phyloP scores from a whole-genome alignment of 2,113 vertebrate genomes.

The Clupea harengus region DNA sequence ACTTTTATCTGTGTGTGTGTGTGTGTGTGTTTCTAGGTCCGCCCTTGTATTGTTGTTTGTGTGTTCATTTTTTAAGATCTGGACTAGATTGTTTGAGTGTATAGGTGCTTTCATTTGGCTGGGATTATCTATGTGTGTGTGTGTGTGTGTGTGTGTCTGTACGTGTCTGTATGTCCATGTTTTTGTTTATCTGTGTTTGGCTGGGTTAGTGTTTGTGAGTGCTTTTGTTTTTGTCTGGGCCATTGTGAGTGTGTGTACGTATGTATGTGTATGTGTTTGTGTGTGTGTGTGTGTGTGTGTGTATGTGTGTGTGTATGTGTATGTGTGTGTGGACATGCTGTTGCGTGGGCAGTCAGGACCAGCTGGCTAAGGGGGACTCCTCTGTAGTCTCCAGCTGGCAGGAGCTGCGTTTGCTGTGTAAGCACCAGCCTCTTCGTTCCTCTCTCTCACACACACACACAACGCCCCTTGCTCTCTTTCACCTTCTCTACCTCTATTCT shows the following conservation, averaged over 20 bases:
- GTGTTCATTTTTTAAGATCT: background rate
- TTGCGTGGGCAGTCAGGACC: constrained; percentile 15
- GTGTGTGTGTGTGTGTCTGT: background rate
- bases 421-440: background rate
- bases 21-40: background rate
- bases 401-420: background rate
- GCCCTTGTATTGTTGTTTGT: background rate
- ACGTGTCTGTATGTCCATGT: background rate
- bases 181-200: background rate
- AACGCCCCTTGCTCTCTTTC: background rate
- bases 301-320: background rate
- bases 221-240: background rate
- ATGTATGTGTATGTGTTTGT: background rate
- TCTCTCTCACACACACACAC: too few species aligned
- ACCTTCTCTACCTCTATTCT: background rate
- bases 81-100: background rate
- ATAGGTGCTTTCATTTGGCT: background rate
- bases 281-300: background rate
- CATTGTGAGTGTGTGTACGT: background rate
- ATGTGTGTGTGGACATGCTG: background rate
- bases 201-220: background rate
- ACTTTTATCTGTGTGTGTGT: background rate
- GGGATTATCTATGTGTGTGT: background rate
- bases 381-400: background rate
- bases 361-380: background rate